Conservation (phyloP, 2,797 vertebrate species). For the Triplophysa bombifrons region DNA sequence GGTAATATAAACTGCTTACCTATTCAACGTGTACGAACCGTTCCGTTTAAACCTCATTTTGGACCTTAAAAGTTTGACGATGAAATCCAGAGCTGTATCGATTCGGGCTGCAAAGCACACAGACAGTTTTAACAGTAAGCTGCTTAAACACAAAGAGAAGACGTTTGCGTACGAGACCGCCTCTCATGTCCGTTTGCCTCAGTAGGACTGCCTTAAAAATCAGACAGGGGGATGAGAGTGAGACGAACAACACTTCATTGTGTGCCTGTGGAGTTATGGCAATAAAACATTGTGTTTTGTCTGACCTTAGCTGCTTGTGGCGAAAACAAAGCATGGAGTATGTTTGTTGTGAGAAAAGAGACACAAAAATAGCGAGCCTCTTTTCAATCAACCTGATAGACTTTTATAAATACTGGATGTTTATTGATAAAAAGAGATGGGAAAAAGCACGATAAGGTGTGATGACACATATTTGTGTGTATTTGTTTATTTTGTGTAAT, state of each 20-base stretch:
- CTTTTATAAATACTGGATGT: too few relatives aligned
- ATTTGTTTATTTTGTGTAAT: not conserved
- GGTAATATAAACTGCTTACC: constrained; percentile 72
- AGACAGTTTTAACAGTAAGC: constrained; percentile 46
- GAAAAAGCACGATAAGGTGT: not conserved
- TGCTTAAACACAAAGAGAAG: constrained; percentile 56
- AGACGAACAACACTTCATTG: constrained; percentile 21
- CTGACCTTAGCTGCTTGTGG: not conserved
- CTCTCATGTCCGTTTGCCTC: constrained; percentile 59
- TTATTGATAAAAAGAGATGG: too few relatives aligned
- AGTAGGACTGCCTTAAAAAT: constrained; percentile 68
- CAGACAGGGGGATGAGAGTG: constrained; percentile 43
- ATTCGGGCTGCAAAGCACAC: constrained; percentile 59
- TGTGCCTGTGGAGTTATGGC: constrained; percentile 3
- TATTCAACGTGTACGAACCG: constrained; percentile 84
- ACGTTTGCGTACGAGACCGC: constrained; percentile 58
- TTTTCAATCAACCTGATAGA: not conserved
- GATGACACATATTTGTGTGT: not conserved
- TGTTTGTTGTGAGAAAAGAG: not conserved
- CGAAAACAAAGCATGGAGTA: not conserved
- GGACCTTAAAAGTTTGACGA: constrained; percentile 79
- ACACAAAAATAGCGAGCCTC: not conserved
- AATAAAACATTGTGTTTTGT: not conserved
- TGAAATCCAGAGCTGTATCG: constrained; percentile 80
- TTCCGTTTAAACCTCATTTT: constrained; percentile 85